Conservation (phyloP, 2,888 invertebrate genomes). For the Maniola hyperantus region DNA sequence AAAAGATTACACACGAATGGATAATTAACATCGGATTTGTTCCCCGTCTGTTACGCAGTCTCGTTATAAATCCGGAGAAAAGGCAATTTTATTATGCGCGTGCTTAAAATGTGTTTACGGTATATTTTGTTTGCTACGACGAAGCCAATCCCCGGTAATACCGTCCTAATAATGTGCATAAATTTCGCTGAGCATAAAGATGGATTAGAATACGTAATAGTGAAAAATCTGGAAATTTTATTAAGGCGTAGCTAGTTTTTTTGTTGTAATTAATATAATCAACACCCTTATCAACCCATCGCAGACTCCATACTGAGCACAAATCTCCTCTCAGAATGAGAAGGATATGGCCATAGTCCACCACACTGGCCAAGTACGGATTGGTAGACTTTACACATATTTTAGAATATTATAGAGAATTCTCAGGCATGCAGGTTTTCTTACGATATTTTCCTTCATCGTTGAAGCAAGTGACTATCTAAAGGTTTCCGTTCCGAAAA, state of each 20-base stretch:
- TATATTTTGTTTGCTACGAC: constrained; percentile 34
- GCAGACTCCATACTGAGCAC: no score
- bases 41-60: constrained; percentile 65
- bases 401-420: no score
- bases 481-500: no score
- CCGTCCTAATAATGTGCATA: constrained; percentile 37
- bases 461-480: no score
- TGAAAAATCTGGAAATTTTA: constrained; percentile 4
- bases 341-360: no score
- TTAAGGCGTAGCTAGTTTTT: background rate
- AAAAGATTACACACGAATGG: constrained; percentile 77
- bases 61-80: constrained; percentile 46
- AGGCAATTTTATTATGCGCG: constrained; percentile 52
- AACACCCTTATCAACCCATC: no score
- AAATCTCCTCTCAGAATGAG: no score
- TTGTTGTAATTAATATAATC: no score
- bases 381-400: no score
- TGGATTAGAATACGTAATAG: constrained; percentile 14
- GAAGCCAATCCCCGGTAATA: constrained; percentile 31
- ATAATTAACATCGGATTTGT: constrained; percentile 74
- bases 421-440: no score
- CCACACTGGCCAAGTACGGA: no score
- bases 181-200: constrained; percentile 26
- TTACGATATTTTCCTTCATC: no score
- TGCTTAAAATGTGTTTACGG: constrained; percentile 40